Percentiles rank a stretch among this genome's conserved stretches.
Evolutionary conservation across 2,797 vertebrate species (phyloP).

Genomic region (Enteromius argenteus): DNA sequence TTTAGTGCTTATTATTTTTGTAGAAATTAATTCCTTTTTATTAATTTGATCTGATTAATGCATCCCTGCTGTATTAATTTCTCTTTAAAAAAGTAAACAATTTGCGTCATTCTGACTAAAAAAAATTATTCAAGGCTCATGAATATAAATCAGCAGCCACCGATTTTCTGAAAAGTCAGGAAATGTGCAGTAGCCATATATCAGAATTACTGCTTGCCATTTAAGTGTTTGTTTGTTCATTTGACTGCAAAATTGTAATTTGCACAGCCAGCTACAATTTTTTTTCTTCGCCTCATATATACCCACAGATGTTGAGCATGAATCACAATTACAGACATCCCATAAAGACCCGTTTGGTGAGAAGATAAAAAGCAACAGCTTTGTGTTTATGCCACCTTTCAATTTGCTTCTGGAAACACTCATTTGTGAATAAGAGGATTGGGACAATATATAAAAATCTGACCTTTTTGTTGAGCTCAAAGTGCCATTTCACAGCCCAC

Average conservation of each 20-base stretch:
- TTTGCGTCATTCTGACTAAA: neutral
- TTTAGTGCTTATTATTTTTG: neutral
- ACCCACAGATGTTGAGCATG: conserved; percentile 55
- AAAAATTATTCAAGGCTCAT: neutral
- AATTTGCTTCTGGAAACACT: neutral
- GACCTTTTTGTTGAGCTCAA: conserved; percentile 38
- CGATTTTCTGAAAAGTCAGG: neutral
- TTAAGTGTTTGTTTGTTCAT: conserved; percentile 18
- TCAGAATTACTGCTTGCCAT: conserved; percentile 5
- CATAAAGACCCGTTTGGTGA: conserved; percentile 38
- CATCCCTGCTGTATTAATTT: neutral
- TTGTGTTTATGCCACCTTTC: conserved; percentile 22
- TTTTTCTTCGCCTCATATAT: neutral
- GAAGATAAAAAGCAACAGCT: conserved; percentile 54
- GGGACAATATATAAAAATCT: conserved; percentile 9
- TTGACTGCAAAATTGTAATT: conserved; percentile 13
- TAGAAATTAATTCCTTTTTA: neutral
- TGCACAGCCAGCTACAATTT: neutral
- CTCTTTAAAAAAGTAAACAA: neutral
- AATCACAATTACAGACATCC: conserved; percentile 41
- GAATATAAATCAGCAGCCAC: neutral
- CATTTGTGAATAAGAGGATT: conserved; percentile 27
- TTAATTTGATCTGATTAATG: neutral
- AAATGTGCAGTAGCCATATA: neutral
- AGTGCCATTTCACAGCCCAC: conserved; percentile 42